phyloP scores from a whole-genome alignment of 2,888 invertebrate genomes.

The Baronia brevicornis region DNA sequence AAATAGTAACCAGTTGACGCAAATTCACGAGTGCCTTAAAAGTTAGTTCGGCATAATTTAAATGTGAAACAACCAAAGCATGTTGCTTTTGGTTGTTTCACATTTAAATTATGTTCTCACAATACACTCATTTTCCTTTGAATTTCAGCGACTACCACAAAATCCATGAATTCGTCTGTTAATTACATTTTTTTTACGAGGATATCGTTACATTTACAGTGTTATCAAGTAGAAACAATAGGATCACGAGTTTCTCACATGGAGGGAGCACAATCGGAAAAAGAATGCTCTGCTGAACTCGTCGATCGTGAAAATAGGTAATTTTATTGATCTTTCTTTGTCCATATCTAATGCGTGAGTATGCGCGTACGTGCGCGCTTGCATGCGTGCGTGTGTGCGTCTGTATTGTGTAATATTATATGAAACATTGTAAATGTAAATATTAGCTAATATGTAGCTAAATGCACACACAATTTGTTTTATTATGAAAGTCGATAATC shows the following conservation, averaged over 20 bases:
- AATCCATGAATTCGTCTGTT: too few species aligned
- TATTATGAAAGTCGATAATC: too few species aligned
- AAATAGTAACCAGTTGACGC: too few species aligned
- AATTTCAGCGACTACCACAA: too few species aligned
- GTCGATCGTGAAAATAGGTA: slow-evolving; percentile 55
- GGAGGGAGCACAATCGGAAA: slow-evolving; percentile 57
- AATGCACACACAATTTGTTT: slow-evolving; percentile 1
- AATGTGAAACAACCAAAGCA: too few species aligned
- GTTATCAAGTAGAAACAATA: slow-evolving; percentile 62
- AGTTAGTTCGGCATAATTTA: too few species aligned
- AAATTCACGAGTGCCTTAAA: too few species aligned
- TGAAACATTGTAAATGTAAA: too few species aligned
- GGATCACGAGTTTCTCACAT: slow-evolving; percentile 57
- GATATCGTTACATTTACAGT: slow-evolving; percentile 27
- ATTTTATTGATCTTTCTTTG: background rate
- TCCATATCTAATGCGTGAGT: background rate
- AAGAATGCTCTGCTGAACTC: slow-evolving; percentile 47
- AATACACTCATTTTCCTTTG: too few species aligned
- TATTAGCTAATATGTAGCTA: too few species aligned
- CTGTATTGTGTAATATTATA: background rate
- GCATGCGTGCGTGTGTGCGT: background rate
- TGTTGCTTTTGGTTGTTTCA: too few species aligned
- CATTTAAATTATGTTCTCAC: too few species aligned
- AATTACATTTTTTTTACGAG: slow-evolving; percentile 2
- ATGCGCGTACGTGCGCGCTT: background rate